phyloP scores from a whole-genome alignment of 1,140 invertebrate species.

The Eubasilissa regina region DNA sequence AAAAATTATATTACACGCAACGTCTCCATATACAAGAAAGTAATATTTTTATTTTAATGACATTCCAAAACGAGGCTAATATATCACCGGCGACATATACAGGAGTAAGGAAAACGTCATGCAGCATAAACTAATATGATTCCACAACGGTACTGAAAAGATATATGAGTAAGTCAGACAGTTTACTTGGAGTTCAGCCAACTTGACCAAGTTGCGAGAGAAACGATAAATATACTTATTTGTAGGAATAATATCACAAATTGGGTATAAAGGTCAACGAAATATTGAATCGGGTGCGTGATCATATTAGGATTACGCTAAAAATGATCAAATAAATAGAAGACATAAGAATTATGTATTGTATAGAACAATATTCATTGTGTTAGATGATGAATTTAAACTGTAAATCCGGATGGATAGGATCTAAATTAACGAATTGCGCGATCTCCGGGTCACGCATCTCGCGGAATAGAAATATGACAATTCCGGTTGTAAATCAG shows the following conservation, averaged over 20 bases:
- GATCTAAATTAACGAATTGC: too few species aligned
- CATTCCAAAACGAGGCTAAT: background rate
- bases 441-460: too few species aligned
- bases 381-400: too few species aligned
- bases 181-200: constrained; percentile 15
- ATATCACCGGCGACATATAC: background rate
- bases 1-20: too few species aligned
- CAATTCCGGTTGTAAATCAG: too few species aligned
- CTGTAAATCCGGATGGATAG: too few species aligned
- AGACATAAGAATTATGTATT: too few species aligned
- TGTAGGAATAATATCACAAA: constrained; percentile 4
- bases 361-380: too few species aligned
- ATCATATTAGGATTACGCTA: background rate
- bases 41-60: too few species aligned
- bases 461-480: too few species aligned
- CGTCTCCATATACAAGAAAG: too few species aligned
- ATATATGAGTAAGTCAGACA: background rate
- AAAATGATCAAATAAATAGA: too few species aligned
- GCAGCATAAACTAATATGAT: constrained; percentile 7
- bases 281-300: background rate
- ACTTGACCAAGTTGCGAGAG: constrained; percentile 1
- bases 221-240: constrained; percentile 25
- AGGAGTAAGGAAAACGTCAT: background rate
- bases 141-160: background rate
- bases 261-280: constrained; percentile 15